These are phyloP conservation scores for Chloroclystis v-ata DNA, from an alignment of 2,888 invertebrate species.

Conservation along the genomic window DNA sequence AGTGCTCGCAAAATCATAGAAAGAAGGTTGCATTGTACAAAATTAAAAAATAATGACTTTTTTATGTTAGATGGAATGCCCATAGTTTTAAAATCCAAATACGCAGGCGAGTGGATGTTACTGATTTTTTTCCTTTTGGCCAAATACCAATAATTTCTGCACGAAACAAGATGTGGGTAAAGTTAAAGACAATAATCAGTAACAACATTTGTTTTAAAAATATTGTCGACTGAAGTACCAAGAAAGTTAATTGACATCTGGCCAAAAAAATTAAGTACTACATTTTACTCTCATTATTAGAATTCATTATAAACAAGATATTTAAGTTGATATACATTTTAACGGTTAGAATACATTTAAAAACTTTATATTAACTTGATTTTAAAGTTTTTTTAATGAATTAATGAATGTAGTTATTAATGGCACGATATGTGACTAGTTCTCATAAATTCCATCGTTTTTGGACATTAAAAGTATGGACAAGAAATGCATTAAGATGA, in stretches of 20 bases:
- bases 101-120: slow-evolving; percentile 3
- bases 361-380: too few relatives aligned
- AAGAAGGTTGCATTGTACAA: slow-evolving; percentile 23
- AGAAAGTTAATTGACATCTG: too few relatives aligned
- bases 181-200: too few relatives aligned
- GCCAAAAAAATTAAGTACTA: too few relatives aligned
- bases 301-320: background rate
- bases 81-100: slow-evolving; percentile 39
- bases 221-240: too few relatives aligned
- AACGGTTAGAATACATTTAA: too few relatives aligned
- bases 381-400: too few relatives aligned
- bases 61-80: slow-evolving; percentile 23
- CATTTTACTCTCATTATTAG: background rate
- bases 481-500: slow-evolving; percentile 60
- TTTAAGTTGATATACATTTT: too few relatives aligned
- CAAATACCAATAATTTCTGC: too few relatives aligned
- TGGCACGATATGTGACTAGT: slow-evolving; percentile 58
- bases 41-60: slow-evolving; percentile 22
- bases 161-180: too few relatives aligned
- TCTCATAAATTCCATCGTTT: slow-evolving; percentile 23
- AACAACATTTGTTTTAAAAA: too few relatives aligned
- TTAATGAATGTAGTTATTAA: slow-evolving; percentile 16
- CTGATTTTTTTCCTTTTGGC: too few relatives aligned
- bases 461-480: slow-evolving; percentile 44
- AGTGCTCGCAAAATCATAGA: slow-evolving; percentile 12